Evolutionary conservation across 2,888 invertebrate species (phyloP).

Genomic region (Lasioglossum lativentre): DNA sequence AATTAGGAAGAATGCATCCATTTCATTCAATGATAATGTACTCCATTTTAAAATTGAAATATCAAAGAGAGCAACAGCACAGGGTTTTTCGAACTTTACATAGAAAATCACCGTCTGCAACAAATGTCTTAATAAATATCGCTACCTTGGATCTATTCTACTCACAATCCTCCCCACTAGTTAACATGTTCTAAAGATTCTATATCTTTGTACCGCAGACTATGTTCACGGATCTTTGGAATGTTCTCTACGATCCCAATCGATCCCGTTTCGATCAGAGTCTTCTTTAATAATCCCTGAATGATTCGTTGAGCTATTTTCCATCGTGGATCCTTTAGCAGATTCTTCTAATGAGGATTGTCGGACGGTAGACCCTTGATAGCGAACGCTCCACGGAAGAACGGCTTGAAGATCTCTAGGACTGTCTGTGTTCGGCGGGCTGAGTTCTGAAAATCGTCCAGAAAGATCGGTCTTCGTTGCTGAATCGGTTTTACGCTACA

Average conservation of each 20-base stretch:
- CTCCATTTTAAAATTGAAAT: not conserved
- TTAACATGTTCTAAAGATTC: not conserved
- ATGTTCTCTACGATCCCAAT: not conserved
- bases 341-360: constrained; percentile 62
- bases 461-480: constrained; percentile 27
- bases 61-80: not conserved
- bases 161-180: not conserved
- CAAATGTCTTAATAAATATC: constrained; percentile 22
- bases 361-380: constrained; percentile 88
- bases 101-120: not conserved
- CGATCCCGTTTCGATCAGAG: not conserved
- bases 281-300: constrained; percentile 33
- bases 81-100: not conserved
- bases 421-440: constrained; percentile 91
- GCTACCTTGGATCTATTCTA: constrained; percentile 14
- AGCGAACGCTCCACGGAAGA: constrained; percentile 90
- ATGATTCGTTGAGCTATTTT: constrained; percentile 48
- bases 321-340: not conserved
- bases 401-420: constrained; percentile 90
- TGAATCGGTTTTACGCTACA: too few relatives aligned
- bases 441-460: constrained; percentile 88
- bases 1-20: not conserved
- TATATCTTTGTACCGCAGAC: constrained; percentile 18
- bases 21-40: not conserved
- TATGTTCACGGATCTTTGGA: constrained; percentile 11